Evolutionary conservation across 2,888 invertebrate genomes (phyloP).

Genomic region (Calameuta pallipes): DNA sequence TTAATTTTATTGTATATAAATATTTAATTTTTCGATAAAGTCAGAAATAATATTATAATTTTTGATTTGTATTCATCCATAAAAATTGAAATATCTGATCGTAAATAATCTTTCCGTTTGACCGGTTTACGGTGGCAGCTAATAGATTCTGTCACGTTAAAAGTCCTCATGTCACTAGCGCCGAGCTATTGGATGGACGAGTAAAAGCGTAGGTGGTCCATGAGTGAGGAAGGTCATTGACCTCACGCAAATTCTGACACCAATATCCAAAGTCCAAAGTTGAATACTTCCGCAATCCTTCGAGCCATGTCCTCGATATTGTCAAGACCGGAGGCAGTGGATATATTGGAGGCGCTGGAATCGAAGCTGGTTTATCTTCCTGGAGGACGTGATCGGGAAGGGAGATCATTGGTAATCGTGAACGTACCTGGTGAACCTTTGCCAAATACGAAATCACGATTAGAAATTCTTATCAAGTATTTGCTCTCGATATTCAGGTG

Average conservation of each 20-base stretch:
- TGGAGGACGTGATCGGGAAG: slow-evolving; percentile 76
- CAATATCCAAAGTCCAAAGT: neutral
- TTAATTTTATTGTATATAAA: neutral
- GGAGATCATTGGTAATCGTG: slow-evolving; percentile 73
- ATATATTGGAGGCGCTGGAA: slow-evolving; percentile 71
- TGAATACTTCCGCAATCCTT: slow-evolving; percentile 1
- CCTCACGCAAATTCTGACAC: neutral
- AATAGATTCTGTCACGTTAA: neutral
- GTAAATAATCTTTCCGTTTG: neutral
- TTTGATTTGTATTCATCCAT: neutral
- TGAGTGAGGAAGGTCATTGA: neutral
- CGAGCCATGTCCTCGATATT: slow-evolving; percentile 45
- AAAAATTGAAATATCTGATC: too few relatives aligned
- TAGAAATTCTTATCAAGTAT: slow-evolving; percentile 68
- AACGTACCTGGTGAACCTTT: slow-evolving; percentile 72
- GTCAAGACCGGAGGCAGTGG: slow-evolving; percentile 68
- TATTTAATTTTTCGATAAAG: neutral
- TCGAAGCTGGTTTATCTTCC: slow-evolving; percentile 73
- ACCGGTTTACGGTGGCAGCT: neutral
- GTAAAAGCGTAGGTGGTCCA: neutral
- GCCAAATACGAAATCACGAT: slow-evolving; percentile 56
- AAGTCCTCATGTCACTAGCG: neutral
- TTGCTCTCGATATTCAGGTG: slow-evolving; percentile 71
- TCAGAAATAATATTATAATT: neutral
- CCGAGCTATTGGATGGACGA: neutral